These are phyloP conservation scores for Oceanodroma tethys DNA, from an alignment of 2,113 vertebrate species.

Conservation along the genomic window DNA sequence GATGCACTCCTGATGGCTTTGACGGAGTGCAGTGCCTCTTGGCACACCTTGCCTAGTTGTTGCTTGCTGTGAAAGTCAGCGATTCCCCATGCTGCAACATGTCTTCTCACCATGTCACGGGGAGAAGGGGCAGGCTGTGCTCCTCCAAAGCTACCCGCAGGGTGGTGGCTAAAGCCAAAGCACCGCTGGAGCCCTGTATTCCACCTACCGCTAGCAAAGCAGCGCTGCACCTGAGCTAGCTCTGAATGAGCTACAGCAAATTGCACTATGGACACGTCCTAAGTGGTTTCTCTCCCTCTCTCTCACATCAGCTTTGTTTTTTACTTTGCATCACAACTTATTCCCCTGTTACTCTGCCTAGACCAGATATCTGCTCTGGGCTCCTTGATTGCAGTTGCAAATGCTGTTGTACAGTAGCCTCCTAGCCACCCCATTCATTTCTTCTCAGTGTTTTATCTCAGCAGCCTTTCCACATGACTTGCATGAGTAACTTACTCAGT, in stretches of 20 bases:
- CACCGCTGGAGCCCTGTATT: neutral
- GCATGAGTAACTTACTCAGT: neutral
- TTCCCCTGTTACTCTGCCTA: neutral
- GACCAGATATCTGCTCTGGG: neutral
- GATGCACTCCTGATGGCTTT: neutral
- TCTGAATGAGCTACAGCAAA: neutral
- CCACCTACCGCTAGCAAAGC: neutral
- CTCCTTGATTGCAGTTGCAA: neutral
- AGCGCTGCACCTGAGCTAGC: neutral
- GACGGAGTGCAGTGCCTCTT: fast-evolving
- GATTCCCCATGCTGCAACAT: neutral
- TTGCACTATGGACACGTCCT: neutral
- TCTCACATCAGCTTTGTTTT: neutral
- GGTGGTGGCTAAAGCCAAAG: neutral
- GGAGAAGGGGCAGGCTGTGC: neutral
- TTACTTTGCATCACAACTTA: neutral
- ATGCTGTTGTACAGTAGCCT: neutral
- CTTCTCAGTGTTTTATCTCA: neutral
- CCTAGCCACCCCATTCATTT: neutral
- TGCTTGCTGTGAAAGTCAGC: neutral
- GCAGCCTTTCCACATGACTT: neutral
- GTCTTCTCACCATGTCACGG: neutral
- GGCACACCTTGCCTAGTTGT: neutral
- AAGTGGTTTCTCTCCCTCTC: neutral
- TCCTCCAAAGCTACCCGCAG: neutral